Conservation (phyloP, 2,113 vertebrate species). For the Phyllostomus discolor region DNA sequence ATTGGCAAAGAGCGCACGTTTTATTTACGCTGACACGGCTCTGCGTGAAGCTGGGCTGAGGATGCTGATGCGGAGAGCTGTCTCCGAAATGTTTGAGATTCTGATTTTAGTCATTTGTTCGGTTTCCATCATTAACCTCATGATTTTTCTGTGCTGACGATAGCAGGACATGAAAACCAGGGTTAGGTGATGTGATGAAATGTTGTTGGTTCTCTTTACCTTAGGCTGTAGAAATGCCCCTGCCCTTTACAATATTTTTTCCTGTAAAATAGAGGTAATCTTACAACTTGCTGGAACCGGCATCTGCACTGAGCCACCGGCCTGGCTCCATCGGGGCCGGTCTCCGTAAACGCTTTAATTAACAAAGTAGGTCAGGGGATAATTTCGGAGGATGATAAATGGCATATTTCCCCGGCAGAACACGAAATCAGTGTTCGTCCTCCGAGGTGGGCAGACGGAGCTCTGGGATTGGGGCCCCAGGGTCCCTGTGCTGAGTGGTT, state of each 20-base stretch:
- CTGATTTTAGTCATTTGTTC: background rate
- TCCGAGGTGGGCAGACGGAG: constrained; percentile 13
- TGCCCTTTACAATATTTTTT: background rate
- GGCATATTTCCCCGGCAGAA: background rate
- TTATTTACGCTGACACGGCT: background rate
- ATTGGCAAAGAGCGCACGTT: background rate
- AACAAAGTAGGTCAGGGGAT: constrained; percentile 52
- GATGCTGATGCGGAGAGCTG: background rate
- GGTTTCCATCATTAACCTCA: constrained; percentile 25
- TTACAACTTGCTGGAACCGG: background rate
- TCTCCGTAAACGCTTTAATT: constrained; percentile 10
- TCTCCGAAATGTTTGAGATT: background rate
- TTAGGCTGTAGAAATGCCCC: background rate
- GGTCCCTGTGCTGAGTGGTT: background rate
- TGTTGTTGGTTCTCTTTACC: background rate
- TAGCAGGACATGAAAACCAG: background rate
- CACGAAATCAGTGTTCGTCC: constrained; percentile 29
- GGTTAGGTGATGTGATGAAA: background rate
- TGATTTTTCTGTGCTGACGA: background rate
- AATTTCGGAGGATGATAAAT: constrained; percentile 43
- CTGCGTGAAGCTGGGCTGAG: background rate
- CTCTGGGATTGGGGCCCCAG: background rate
- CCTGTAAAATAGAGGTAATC: background rate
- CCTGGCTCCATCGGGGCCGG: background rate
- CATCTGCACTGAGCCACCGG: background rate